phyloP scores from a whole-genome alignment of 2,888 invertebrate genomes.

The Caenorhabditis macrosperma region DNA sequence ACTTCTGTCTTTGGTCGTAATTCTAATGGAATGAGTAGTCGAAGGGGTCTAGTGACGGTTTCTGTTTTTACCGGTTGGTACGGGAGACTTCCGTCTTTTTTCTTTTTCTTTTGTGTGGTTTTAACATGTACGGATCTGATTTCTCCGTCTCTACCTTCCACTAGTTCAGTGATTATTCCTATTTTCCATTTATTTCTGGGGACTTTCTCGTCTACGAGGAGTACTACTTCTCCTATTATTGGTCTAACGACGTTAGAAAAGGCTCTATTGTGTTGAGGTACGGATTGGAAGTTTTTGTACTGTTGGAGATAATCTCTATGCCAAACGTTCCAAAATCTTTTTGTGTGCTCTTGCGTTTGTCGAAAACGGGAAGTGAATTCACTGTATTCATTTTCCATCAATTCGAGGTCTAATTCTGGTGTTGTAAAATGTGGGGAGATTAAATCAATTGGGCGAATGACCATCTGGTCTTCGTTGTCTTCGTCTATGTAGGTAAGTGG shows the following conservation, averaged over 20 bases:
- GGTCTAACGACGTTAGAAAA: not conserved
- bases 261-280: not conserved
- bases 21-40: slow-evolving; percentile 8
- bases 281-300: not conserved
- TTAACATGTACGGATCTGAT: not conserved
- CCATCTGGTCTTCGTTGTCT: not conserved
- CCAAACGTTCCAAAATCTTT: slow-evolving; percentile 9
- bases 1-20: not conserved
- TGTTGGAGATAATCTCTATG: slow-evolving; percentile 1
- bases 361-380: not conserved
- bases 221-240: slow-evolving; percentile 19
- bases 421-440: not conserved
- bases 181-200: slow-evolving; percentile 15
- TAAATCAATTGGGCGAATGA: slow-evolving; percentile 8
- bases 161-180: slow-evolving; percentile 4
- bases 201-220: not conserved
- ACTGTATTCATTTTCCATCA: not conserved
- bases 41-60: not conserved
- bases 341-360: not conserved
- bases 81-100: not conserved
- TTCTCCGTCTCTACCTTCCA: slow-evolving; percentile 4
- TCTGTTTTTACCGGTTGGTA: not conserved
- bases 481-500: slow-evolving; percentile 8
- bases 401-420: not conserved
- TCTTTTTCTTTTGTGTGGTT: not conserved